Base-by-base conservation (phyloP, 2,797 vertebrate species). In the Tinamus major region DNA sequence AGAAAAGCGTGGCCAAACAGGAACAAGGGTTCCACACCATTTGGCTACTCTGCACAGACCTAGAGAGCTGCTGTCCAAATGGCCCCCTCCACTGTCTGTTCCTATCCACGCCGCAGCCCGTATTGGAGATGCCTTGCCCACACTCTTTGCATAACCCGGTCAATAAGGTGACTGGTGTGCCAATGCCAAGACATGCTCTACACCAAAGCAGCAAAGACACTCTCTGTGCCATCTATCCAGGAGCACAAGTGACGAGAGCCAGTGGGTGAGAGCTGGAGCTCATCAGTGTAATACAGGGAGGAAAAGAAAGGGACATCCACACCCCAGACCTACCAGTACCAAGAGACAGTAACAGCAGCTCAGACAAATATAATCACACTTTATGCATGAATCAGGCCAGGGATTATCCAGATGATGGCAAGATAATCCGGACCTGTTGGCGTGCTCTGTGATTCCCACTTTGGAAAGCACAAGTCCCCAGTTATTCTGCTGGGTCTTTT, bases 141-240 rank as follows among this genome's bases (percentile, higher is more conserved):
- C 13, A 35, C 13, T 48, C 10, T 33, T 24, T 56, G 33, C 16
- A 11, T 19, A 49, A 39, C 4, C 18, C 23, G 6, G 13, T 0
- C 41, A 16, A 68, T 48, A 51, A 70, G 51, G n/a, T 4, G 20
- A 78, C 8, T 44, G 48, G 19, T 0, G 0, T 5, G 10, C 11
- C 4, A 11, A 64, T 64, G 31, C 19, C 27, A 70, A 70, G 37
- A 51, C 39, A 20, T 16, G 68, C 20, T n/a, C 31, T 23, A 16
- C 37, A 21, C 12, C 29, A 68, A 46, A 27, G 26, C 41, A 75
- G 53, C 53, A 48, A n/a, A 72, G 39, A 79, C 61, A 10, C 6
- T 18, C n/a, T 9, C 39, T 2, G 0, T 9, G 10, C 7, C 56
- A 44, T 14, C 10, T 0, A 0, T 9, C 7, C 24, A 49, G 24